Evolutionary conservation across 1,140 invertebrate genomes (phyloP).

Genomic region (Heliconius himera): DNA sequence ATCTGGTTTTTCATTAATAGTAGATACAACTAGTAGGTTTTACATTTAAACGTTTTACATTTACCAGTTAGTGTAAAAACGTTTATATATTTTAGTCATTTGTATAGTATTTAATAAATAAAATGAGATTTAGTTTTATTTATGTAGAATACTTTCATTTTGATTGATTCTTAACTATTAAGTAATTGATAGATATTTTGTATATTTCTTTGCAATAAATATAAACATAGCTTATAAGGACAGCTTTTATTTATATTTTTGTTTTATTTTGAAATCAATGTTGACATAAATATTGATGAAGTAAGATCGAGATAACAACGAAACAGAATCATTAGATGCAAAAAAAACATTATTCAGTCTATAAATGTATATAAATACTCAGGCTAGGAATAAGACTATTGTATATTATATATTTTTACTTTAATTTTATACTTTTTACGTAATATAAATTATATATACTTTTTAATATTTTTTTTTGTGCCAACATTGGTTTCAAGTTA

Average conservation of each 20-base stretch:
- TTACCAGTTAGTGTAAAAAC: background rate
- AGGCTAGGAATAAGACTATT: too few species aligned
- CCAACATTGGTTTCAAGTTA: too few species aligned
- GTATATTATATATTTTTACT: too few species aligned
- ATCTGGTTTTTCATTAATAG: background rate
- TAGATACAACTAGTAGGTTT: background rate
- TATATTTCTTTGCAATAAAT: conserved; percentile 3
- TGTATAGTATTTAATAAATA: conserved; percentile 16
- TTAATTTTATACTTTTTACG: too few species aligned
- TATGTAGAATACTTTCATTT: background rate
- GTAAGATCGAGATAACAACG: too few species aligned
- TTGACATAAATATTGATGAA: background rate
- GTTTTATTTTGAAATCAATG: background rate
- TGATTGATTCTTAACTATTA: background rate
- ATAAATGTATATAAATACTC: too few species aligned
- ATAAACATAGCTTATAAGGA: background rate
- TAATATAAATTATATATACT: too few species aligned
- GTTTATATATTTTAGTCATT: background rate
- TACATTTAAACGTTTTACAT: background rate
- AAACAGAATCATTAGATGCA: too few species aligned
- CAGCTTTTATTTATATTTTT: background rate
- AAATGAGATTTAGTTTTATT: background rate
- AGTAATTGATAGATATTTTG: background rate
- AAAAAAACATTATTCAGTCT: too few species aligned
- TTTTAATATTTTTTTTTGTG: too few species aligned